Evolutionary conservation across 2,888 invertebrate genomes (phyloP), one percentile per base, ranked within the genome.

Genomic region (Cordilura impudica): DNA sequence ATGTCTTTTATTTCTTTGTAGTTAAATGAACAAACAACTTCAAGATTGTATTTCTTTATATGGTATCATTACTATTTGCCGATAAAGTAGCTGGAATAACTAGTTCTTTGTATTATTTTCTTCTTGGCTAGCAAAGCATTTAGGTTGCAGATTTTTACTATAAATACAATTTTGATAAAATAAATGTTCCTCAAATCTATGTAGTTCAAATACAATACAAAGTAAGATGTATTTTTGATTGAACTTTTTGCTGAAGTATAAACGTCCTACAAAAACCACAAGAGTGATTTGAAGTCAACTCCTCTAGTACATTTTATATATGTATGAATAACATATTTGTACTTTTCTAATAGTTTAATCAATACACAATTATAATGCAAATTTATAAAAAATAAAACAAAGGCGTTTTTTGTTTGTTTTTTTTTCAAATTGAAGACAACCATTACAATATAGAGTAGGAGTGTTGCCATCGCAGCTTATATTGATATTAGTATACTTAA

Each of bases 341-440:
- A 21, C 14, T 70, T 26, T 12, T 39, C 51, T 70, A 70, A 70
- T 70, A 60, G 70, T 70, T 70, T 70, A 43, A 70, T 70, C 58
- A 51, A 70, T 70, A 70, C 49, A 49, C 23, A 23, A n/a, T 10
- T 16, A 18, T 19, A 19, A 26, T 26, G n/a, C n/a, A 39, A 39
- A 26, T 31, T 26, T 14, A 47, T 12, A 47, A 49, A 23, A 58
- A 23, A 4, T 1, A 56, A 21, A 31, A n/a, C 4, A 7, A 53
- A 61, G 43, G 16, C 29, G 60, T 29, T 71, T 43, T 35, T 56
- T 19, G 23, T 26, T 49, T n/a, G 1, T 26, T 66, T 66, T 53
- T 26, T n/a, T n/a, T n/a, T 1, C n/a, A 39, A 39, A n/a, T n/a
- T n/a, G n/a, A 12, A 23, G 39, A 23, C 51, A 58, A 21, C 29